phyloP scores from a whole-genome alignment of 2,797 vertebrate species.

The Arrhamphus sclerolepis region DNA sequence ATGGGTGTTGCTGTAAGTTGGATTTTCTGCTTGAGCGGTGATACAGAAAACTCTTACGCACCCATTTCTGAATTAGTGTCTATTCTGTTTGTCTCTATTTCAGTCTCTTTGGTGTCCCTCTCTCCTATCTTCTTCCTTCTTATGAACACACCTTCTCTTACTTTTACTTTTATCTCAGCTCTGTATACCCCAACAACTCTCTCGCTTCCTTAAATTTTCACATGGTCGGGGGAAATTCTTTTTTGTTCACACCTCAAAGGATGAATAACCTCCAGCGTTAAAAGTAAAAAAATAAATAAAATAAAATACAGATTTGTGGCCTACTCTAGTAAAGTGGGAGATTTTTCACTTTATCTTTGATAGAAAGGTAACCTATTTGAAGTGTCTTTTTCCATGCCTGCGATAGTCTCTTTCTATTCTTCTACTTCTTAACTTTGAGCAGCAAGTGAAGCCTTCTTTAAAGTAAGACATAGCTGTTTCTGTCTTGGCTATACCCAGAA shows the following conservation, averaged over 20 bases:
- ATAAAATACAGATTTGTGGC: conserved; percentile 20
- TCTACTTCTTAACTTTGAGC: conserved; percentile 9
- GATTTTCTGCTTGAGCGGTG: conserved; percentile 61
- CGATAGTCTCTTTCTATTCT: conserved; percentile 16
- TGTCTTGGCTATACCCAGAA: conserved; percentile 45
- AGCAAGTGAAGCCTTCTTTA: conserved; percentile 40
- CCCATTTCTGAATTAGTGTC: conserved; percentile 67
- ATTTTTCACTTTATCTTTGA: conserved; percentile 33
- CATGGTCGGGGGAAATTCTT: conserved; percentile 31
- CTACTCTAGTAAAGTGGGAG: conserved; percentile 31
- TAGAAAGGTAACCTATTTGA: conserved; percentile 13
- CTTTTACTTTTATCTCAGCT: conserved; percentile 36
- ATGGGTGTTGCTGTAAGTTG: conserved; percentile 54
- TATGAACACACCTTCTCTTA: conserved; percentile 23
- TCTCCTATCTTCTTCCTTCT: conserved; percentile 15
- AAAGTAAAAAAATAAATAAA: conserved; percentile 42
- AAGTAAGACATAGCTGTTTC: conserved; percentile 57
- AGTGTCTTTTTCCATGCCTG: conserved; percentile 38
- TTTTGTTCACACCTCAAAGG: conserved; percentile 46
- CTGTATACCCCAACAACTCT: conserved; percentile 42
- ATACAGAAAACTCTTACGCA: conserved; percentile 60
- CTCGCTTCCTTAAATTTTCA: conserved; percentile 57
- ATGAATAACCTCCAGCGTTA: conserved; percentile 40
- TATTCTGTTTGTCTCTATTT: conserved; percentile 59
- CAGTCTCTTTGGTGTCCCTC: conserved; percentile 16